These are phyloP conservation scores for Tilapia sparmanii DNA, from an alignment of 2,113 vertebrate species.

Conservation along the genomic window DNA sequence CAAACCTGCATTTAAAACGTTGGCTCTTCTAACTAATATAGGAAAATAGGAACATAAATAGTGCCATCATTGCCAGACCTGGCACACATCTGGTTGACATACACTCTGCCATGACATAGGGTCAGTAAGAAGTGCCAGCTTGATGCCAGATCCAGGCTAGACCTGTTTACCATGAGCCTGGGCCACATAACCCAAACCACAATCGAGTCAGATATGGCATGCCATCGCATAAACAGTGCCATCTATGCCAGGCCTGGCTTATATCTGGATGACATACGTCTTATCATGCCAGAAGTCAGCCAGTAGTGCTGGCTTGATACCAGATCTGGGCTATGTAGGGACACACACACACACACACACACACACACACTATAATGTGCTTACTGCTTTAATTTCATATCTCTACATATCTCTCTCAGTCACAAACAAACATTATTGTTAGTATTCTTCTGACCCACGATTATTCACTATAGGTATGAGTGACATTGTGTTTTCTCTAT, in stretches of 20 bases:
- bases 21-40: not conserved
- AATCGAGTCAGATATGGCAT: not conserved
- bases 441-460: not conserved
- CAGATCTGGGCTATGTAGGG: not conserved
- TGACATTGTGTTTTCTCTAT: not conserved
- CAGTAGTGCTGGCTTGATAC: not conserved
- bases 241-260: not conserved
- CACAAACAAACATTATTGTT: not conserved
- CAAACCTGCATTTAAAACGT: not conserved
- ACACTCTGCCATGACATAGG: not conserved
- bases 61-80: not conserved
- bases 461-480: not conserved
- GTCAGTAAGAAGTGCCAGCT: not conserved
- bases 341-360: not conserved
- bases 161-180: not conserved
- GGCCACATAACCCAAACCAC: not conserved
- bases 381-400: conserved; percentile 1
- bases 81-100: not conserved
- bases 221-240: fast-evolving
- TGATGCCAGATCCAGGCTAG: not conserved
- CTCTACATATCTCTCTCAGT: not conserved
- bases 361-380: not conserved
- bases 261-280: not conserved
- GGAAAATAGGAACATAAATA: not conserved
- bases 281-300: not conserved